Evolutionary conservation across 2,113 vertebrate genomes (phyloP).

Genomic region (Platysteira castanea): DNA sequence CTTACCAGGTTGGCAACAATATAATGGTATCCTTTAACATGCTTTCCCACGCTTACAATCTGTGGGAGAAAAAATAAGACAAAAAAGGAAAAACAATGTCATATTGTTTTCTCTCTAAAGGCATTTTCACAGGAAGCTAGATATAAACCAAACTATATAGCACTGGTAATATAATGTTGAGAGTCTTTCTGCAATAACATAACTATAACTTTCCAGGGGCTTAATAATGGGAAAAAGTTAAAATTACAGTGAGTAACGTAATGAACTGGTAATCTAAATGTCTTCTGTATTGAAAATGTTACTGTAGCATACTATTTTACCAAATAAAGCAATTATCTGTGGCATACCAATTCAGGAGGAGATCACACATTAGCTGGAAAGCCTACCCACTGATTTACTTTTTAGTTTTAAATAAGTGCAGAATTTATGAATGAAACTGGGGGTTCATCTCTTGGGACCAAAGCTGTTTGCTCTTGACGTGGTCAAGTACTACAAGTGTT

Average conservation of each 20-base stretch:
- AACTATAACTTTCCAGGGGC: not conserved
- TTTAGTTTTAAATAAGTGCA: not conserved
- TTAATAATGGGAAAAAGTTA: not conserved
- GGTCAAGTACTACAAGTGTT: not conserved
- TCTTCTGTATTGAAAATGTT: not conserved
- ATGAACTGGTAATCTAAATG: not conserved
- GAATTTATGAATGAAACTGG: not conserved
- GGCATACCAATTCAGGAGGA: not conserved
- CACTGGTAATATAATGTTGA: not conserved
- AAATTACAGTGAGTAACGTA: not conserved
- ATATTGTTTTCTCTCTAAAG: not conserved
- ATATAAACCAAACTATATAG: not conserved
- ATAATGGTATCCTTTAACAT: slow-evolving; percentile 96
- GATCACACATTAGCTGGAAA: not conserved
- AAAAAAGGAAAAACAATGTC: not conserved
- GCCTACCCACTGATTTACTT: not conserved
- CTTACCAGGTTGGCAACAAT: slow-evolving; percentile 97
- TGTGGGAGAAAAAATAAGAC: slow-evolving; percentile 56
- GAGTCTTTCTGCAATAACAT: not conserved
- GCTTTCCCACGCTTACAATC: slow-evolving; percentile 95
- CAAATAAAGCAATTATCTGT: not conserved
- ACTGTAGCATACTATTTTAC: not conserved
- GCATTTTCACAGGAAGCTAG: not conserved
- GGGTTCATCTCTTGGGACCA: not conserved
- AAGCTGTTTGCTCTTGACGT: not conserved